phyloP scores from a whole-genome alignment of 2,113 vertebrate species.

The Larimichthys crocea region DNA sequence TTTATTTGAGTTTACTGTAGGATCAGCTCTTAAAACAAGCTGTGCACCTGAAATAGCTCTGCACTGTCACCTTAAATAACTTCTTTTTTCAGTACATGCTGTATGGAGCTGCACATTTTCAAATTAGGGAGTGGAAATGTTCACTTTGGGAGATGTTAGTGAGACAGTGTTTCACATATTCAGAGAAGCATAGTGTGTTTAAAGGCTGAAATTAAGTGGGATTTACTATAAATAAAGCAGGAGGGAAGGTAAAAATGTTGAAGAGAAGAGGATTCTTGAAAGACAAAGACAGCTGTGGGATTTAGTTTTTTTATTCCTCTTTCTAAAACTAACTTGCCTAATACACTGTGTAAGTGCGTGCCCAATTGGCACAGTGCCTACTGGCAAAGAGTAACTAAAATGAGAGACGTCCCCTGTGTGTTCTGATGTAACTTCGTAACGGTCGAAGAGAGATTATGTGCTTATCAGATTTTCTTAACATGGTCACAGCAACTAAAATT shows the following conservation, averaged over 20 bases:
- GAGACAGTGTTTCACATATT: conserved; percentile 35
- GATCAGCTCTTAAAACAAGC: conserved; percentile 47
- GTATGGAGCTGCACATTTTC: conserved; percentile 36
- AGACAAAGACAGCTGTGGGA: conserved; percentile 50
- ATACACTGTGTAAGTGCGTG: conserved; percentile 32
- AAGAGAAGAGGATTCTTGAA: conserved; percentile 34
- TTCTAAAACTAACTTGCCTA: conserved; percentile 36
- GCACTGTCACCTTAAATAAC: conserved; percentile 48
- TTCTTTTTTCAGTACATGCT: conserved; percentile 1
- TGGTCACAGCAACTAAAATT: conserved; percentile 42
- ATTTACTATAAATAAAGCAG: conserved; percentile 61
- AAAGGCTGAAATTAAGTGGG: conserved; percentile 51
- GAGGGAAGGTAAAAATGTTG: conserved; percentile 35
- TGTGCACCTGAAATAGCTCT: conserved; percentile 30
- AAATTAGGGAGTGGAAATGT: conserved; percentile 26
- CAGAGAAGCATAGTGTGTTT: conserved; percentile 35
- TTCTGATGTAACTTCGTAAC: conserved; percentile 52
- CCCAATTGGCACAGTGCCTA: conserved; percentile 51
- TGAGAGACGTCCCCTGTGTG: conserved; percentile 43
- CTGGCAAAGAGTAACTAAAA: conserved; percentile 53
- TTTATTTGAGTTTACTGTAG: conserved; percentile 33
- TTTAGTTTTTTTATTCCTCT: conserved; percentile 30
- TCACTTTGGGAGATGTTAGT: conserved; percentile 55
- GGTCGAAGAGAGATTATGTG: conserved; percentile 46
- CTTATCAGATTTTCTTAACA: conserved; percentile 59